Evolutionary conservation across 2,113 vertebrate genomes (phyloP).

Genomic region (Corydoras maculifer): DNA sequence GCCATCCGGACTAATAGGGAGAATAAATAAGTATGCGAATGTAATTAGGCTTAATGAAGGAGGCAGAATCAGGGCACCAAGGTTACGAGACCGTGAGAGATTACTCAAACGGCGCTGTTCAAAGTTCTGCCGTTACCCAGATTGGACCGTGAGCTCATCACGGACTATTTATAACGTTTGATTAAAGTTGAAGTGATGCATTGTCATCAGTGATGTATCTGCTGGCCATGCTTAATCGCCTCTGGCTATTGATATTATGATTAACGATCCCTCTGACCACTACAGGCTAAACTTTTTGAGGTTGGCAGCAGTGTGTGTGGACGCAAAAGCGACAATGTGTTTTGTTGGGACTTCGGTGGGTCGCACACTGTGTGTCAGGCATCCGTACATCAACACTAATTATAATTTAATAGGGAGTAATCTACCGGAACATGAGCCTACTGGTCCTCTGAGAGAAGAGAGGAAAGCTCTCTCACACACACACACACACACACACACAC

Average conservation of each 20-base stretch:
- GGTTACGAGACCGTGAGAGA: constrained; percentile 44
- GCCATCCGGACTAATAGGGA: constrained; percentile 61
- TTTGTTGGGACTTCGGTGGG: constrained; percentile 7
- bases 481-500: constrained; percentile 16
- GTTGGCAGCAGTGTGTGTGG: constrained; percentile 1
- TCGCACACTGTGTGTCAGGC: constrained; percentile 11
- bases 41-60: constrained; percentile 66
- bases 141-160: constrained; percentile 39
- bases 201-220: not conserved
- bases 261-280: not conserved
- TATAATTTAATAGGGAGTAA: constrained; percentile 49
- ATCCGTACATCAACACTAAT: constrained; percentile 43
- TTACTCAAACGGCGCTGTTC: constrained; percentile 37
- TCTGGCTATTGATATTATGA: not conserved
- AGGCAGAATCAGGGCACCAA: constrained; percentile 42
- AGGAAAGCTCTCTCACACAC: not conserved
- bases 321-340: not conserved
- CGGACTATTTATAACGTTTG: not conserved
- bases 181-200: not conserved
- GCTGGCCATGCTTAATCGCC: not conserved
- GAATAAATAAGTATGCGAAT: constrained; percentile 63
- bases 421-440: constrained; percentile 41
- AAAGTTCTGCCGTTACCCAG: constrained; percentile 33
- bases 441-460: constrained; percentile 8
- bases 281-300: not conserved